Evolutionary conservation across 2,797 vertebrate species (phyloP).

Genomic region (Ficedula albicollis): DNA sequence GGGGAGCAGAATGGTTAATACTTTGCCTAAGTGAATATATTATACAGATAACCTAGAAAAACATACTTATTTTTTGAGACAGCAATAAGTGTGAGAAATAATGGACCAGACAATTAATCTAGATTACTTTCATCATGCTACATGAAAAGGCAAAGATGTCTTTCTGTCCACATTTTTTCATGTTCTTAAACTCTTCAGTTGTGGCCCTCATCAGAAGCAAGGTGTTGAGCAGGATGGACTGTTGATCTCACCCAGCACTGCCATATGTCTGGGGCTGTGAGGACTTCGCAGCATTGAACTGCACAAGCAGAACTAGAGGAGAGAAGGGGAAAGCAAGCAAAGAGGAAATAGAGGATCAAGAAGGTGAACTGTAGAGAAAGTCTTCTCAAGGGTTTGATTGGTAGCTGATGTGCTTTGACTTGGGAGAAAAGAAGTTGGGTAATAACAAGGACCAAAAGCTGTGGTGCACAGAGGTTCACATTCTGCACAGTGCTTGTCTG

Average conservation of each 20-base stretch:
- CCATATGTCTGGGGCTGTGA: background rate
- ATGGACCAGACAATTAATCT: background rate
- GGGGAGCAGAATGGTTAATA: background rate
- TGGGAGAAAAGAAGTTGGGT: background rate
- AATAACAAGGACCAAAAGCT: background rate
- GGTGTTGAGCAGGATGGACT: background rate
- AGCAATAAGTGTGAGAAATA: conserved; percentile 20
- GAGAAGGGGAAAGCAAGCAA: background rate
- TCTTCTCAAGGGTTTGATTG: background rate
- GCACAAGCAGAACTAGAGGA: background rate
- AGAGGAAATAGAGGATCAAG: background rate
- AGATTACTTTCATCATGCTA: background rate
- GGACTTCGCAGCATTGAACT: background rate
- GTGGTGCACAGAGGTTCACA: background rate
- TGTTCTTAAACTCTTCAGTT: background rate
- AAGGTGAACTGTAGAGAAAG: background rate
- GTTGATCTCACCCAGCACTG: background rate
- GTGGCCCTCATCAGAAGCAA: background rate
- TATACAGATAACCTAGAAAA: background rate
- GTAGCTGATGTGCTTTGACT: background rate
- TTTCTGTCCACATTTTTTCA: background rate
- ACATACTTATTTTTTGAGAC: conserved; percentile 5
- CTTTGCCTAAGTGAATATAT: conserved; percentile 15
- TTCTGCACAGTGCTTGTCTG: background rate
- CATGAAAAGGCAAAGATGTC: background rate